Conservation (phyloP, 2,113 vertebrate species). For the Felis catus region F.catus_Fca126_mat1.0 CM031417.1:99271001-99271500, state of each 20-base stretch:
- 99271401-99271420: conserved; percentile 32
- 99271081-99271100: neutral
- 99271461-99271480: neutral
- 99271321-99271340: neutral
- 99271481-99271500: neutral
- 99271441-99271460: neutral
- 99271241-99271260: neutral
- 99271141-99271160: neutral
- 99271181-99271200: neutral
- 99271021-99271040: neutral
- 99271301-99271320: neutral
- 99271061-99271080: neutral
- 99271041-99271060: neutral
- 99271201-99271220: neutral
- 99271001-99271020: neutral
- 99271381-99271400: conserved; percentile 8
- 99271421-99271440: neutral
- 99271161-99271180: neutral
- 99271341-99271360: neutral
- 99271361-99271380: conserved; percentile 34
- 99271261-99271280: conserved; percentile 8
- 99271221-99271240: neutral
- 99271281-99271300: conserved; percentile 7
- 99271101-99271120: neutral
- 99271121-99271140: neutral